Evolutionary conservation across 2,113 vertebrate species (phyloP), one percentile per base, ranked within the genome.

Genomic region (Microcebus lehilahytsara): DNA sequence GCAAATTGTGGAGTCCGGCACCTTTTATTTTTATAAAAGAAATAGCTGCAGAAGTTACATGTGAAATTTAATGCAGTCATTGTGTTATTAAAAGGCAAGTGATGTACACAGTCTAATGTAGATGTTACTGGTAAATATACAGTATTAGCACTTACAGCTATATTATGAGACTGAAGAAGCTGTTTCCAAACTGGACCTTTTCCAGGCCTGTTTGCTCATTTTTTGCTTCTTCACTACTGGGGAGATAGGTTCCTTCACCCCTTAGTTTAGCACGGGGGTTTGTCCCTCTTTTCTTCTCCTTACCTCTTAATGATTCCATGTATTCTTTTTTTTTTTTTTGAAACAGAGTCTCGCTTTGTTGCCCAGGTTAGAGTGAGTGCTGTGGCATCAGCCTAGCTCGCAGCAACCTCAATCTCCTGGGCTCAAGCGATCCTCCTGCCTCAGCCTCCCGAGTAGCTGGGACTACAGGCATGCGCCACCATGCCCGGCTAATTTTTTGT

Each of bases 251-350:
- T 53, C 64, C 37, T 14, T 72, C 46, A 17, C 66, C 32, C 88
- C 56, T 85, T 66, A 58, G 25, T 89, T 89, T 67, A 96, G 46
- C 37, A 51, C 27, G 49, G 34, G 49, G 34, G 46, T 30, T 74
- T 93, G 79, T 72, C 30, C 40, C 60, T 84, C 89, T 85, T 80
- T 80, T 80, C 89, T 89, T 67, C 62, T 90, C 17, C 62, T 89
- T 71, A n/a, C n/a, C 51, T 91, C 5, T 40, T 77, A 62, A 62
- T 77, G 79, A 22, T 51, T 72, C 81, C 51, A 6, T 46, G 49
- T 69, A 84, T 9, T 56, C 60, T 37, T 19, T 46, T 46, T 8
- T 46, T 46, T 46, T 46, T 46, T 8, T 46, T 46, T 46, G 46
- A 46, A 1, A 46, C 46, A 46, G 46, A 46, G 46, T 46, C 46